Base-by-base conservation (phyloP, 2,797 vertebrate species). In the Helicolenus hilgendorfi region DNA sequence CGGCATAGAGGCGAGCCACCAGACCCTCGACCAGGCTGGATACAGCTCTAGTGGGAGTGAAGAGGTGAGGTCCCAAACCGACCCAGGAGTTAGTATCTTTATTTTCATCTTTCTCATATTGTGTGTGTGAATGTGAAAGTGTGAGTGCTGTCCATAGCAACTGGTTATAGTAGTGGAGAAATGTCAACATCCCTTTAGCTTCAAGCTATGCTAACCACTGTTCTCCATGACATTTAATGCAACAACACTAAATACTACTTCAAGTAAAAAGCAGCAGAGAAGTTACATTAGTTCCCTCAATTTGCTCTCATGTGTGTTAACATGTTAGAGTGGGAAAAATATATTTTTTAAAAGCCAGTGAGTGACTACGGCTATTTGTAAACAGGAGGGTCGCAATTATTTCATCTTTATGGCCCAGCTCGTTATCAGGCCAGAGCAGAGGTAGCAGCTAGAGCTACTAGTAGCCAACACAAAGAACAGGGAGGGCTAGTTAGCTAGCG, bases 1-100 rank as follows among this genome's bases (percentile, higher is more conserved):
- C 65, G 98, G 98, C 78, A 96, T 98, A 92, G 97, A 98, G 95
- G 97, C 97, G 93, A 98, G 98, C 97, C 98, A 98, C 97, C 95
- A 97, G 97, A 97, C 94, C 95, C 97, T 98, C 79, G 97, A 96
- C 81, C 97, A 97, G 96, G 97, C 96, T 95, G 97, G 98, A 78
- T 98, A 97, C 97, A 98, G 97, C 97, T 98, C 97, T 89, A 98
- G 97, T 96, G 97, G 96, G 96, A 98, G 95, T 95, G 96, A 98
- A 95, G 97, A 98, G 98, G 96, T 97, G 95, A 98, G 98, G 87
- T 94, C 93, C 93, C 92, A 94, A 95, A 92, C 86, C 95, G 86
- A 95, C 20, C 84, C 94, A 95, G 96, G 94, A 97, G 94, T 97
- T 93, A 97, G 95, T 95, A 96, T 92, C 84, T 96, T 94, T 94